A percentile compares a stretch with the other conserved stretches of the same genome.
Evolutionary conservation across 1,140 invertebrate species (phyloP).

Genomic region (Sycophaga agraensis): DNA sequence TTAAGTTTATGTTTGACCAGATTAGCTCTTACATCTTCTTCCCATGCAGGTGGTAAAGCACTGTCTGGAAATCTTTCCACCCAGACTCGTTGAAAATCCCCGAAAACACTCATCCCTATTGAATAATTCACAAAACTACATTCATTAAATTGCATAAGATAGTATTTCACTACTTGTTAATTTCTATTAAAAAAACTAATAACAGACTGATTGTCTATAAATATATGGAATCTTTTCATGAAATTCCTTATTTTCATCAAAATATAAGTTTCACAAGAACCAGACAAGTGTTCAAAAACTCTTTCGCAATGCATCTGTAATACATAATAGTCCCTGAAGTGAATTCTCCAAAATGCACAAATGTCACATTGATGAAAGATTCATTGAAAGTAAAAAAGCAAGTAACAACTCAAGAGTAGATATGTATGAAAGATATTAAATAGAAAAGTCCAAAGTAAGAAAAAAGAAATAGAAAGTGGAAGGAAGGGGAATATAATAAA

Average conservation of each 20-base stretch:
- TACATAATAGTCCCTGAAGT: constrained; percentile 6
- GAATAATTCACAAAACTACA: constrained; percentile 1
- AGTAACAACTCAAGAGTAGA: too few relatives aligned
- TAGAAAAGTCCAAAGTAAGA: background rate
- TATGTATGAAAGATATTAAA: background rate
- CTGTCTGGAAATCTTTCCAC: constrained; percentile 83
- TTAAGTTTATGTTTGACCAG: constrained; percentile 84
- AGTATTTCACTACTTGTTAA: too few relatives aligned
- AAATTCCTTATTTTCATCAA: constrained; percentile 16
- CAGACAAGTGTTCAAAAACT: constrained; percentile 13
- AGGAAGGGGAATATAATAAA: background rate
- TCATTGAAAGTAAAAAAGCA: background rate
- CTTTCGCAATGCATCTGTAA: constrained; percentile 13
- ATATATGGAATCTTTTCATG: constrained; percentile 5
- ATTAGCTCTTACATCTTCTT: constrained; percentile 85
- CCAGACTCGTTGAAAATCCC: constrained; percentile 87
- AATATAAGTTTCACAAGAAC: constrained; percentile 14
- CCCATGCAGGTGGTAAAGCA: constrained; percentile 85
- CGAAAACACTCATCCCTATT: constrained; percentile 76
- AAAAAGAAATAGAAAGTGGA: background rate
- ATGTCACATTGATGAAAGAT: background rate
- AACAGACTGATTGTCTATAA: background rate
- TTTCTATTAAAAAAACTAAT: background rate
- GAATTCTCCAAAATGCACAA: constrained; percentile 1
- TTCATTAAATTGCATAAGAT: background rate